Evolutionary conservation across 2,888 invertebrate genomes (phyloP), one percentile per base, ranked within the genome.

Genomic region (Sturmia bella): DNA sequence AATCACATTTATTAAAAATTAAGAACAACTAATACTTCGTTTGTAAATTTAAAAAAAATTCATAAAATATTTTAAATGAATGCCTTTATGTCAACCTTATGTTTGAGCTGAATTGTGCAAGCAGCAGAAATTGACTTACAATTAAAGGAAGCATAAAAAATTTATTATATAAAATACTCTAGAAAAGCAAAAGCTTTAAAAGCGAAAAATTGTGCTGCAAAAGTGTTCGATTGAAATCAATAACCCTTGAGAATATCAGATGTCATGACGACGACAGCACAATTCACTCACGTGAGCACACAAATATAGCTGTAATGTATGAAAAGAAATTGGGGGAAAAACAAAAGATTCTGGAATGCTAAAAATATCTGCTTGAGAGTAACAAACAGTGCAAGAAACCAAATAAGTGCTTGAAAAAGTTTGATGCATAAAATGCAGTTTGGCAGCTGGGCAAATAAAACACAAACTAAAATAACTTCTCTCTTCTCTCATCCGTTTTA

Each of bases 151-250:
- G 6, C 3, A 6, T 6, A 27, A 27, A 3, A 27, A 27, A 6
- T 4, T 27, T 27, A 3, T 27, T 27, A 27, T 27, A 6, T 6
- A 3, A 27, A 27, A 27, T 27, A 6, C 27, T 27, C 6, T 27
- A 27, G 3, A 27, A 27, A 27, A 4, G 27, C 27, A 6, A 27
- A 6, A 4, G 6, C 27, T n/a, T n/a, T n/a, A n/a, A n/a, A n/a
- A n/a, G n/a, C n/a, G n/a, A n/a, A n/a, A 24, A 7, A 6, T 15
- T 48, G 21, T 32, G n/a, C 13, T 27, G 32, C 32, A 56, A 70
- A 78, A 82, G 59, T 74, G 78, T 78, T 82, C 77, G 59, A 78
- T 74, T 82, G 78, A 82, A 82, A 82, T 78, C 82, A 82, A 82
- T 82, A 82, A 82, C 78, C 82, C 74, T 39, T 59, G 74, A 78